Base-by-base conservation (phyloP, 2,113 vertebrate species). In the Ivindomyrus marchei region DNA sequence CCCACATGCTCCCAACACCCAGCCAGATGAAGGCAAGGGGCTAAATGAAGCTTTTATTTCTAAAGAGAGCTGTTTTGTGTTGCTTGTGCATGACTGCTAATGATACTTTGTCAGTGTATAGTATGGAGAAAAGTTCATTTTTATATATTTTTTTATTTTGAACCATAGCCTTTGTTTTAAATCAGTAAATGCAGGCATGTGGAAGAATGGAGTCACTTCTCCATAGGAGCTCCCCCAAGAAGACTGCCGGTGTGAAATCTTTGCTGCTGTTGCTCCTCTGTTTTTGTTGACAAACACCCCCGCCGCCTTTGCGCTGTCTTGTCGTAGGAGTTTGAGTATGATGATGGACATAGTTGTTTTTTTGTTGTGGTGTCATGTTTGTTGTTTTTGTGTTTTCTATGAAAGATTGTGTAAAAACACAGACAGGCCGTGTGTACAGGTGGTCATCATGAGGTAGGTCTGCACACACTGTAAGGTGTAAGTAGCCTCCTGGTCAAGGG, bases 21-120 rank as follows among this genome's bases (percentile, higher is more conserved):
- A 80, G 83, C 52, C 0, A 88, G 88, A 88, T 74, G 62, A 87
- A 89, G 85, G 66, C 89, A 27, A 56, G 90, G 77, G 85, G 84
- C 90, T 90, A 92, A 92, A 92, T 90, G 88, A 88, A 42, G 88
- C 77, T 85, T 13, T 91, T 92, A 88, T 92, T 92, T 91, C 70
- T 10, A 36, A 46, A 45, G 36, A 62, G 53, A 66, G 27, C 62
- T 89, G 90, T 84, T 88, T 89, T 83, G 49, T 53, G 39, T 15
- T 36, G 74, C 19, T 27, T 56, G 88, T 83, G 31, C 52, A 31
- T 53, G 70, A 53, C 27, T 46, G 50, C 36, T 80, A 80, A 80
- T 42, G 36, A 80, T 42, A 80, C 13, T 80, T 80, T 80, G 74
- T 42, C 36, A 42, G 6, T 80, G 31, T 80, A 21, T 27, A 80